These are phyloP conservation scores for Microdon myrmicae DNA, from an alignment of 2,888 invertebrate species.

Conservation along the genomic window DNA sequence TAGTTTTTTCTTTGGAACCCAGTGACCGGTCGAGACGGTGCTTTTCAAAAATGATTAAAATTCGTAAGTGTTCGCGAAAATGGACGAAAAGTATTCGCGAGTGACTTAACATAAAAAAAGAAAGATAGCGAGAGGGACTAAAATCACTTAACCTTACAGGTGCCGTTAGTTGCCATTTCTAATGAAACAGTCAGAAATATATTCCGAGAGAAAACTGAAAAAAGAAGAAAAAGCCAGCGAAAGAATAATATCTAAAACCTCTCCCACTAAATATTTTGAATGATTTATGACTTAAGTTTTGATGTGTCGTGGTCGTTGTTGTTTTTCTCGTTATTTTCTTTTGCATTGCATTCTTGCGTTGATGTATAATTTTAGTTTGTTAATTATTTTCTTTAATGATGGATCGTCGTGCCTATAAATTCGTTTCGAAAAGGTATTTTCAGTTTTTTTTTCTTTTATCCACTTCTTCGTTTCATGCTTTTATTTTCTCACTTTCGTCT, in stretches of 20 bases:
- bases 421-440: constrained; percentile 81
- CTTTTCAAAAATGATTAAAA: constrained; percentile 27
- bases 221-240: constrained; percentile 20
- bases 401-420: constrained; percentile 83
- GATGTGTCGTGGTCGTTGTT: constrained; percentile 50
- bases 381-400: constrained; percentile 71
- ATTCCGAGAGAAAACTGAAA: constrained; percentile 27
- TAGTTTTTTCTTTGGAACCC: too few species aligned
- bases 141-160: constrained; percentile 30
- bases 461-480: constrained; percentile 27
- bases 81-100: constrained; percentile 37
- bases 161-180: constrained; percentile 23
- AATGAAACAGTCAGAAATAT: constrained; percentile 12
- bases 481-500: constrained; percentile 17
- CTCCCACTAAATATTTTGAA: constrained; percentile 39
- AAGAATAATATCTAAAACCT: constrained; percentile 30
- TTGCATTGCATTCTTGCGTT: constrained; percentile 52
- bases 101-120: constrained; percentile 44
- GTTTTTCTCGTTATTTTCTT: constrained; percentile 50
- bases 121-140: too few species aligned
- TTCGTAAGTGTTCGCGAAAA: constrained; percentile 31
- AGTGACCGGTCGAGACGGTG: too few species aligned
- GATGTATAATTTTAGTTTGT: constrained; percentile 65
- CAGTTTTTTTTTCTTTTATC: constrained; percentile 21
- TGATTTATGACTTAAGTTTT: constrained; percentile 43